Percentiles rank a stretch among this genome's conserved stretches.
phyloP scores from a whole-genome alignment of 2,888 invertebrate genomes.

The Anoplius nigerrimus region DNA sequence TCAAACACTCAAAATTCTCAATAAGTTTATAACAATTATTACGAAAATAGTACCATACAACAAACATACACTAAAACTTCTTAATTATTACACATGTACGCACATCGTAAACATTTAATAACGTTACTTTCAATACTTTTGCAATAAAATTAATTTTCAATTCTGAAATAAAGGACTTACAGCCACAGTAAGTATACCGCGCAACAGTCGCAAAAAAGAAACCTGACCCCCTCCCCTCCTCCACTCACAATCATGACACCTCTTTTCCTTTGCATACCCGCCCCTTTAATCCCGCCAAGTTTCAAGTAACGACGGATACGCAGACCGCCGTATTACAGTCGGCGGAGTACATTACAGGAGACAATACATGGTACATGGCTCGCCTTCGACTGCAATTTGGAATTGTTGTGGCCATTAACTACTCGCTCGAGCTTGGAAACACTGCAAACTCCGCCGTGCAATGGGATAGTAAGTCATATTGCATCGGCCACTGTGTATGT shows the following conservation, averaged over 20 bases:
- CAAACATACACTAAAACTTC: too few species aligned
- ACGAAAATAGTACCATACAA: too few species aligned
- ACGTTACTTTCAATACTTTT: too few species aligned
- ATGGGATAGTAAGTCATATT: slow-evolving; percentile 22
- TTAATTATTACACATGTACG: too few species aligned
- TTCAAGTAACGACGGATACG: slow-evolving; percentile 17
- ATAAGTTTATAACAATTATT: too few species aligned
- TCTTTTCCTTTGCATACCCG: neutral
- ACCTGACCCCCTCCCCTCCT: neutral
- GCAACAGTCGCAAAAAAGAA: too few species aligned
- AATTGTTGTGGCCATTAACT: slow-evolving; percentile 39
- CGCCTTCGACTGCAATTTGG: slow-evolving; percentile 32
- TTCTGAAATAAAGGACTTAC: too few species aligned
- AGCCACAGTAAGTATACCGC: too few species aligned
- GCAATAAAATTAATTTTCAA: too few species aligned
- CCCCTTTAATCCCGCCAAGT: slow-evolving; percentile 4
- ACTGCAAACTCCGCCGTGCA: slow-evolving; percentile 17
- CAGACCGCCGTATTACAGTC: slow-evolving; percentile 15
- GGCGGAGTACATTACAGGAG: slow-evolving; percentile 35
- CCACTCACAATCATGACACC: neutral
- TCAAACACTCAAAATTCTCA: too few species aligned
- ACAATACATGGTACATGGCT: neutral
- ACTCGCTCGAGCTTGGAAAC: slow-evolving; percentile 28
- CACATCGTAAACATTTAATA: too few species aligned
- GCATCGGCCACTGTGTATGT: slow-evolving; percentile 12